Evolutionary conservation across 1,140 invertebrate species (phyloP), one percentile per base, ranked within the genome.

Genomic region (Apis dorsata): DNA sequence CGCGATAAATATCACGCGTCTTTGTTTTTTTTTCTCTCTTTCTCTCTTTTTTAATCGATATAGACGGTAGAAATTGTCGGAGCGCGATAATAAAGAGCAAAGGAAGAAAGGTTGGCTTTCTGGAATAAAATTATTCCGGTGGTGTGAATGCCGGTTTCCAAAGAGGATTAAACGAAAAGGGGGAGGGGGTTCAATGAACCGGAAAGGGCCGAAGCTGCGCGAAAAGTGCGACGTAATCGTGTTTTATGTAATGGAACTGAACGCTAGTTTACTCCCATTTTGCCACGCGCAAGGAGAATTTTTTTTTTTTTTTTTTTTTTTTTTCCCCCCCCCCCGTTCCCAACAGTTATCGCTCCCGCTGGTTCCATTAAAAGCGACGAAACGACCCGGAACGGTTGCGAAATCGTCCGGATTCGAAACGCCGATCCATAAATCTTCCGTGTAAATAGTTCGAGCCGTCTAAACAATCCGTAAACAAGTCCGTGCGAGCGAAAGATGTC

Each of bases 201-300:
- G 19, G 71, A 81, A 66, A 81, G 71, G 24, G 70, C 53, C 34
- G 17, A 21, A 59, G 60, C 51, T 21, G 19, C 71, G 71, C 21
- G 53, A 66, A 75, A 66, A 57, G 28, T 44, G 79, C 68, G 57
- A 62, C 79, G 59, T 81, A 75, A 81, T 60, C 60, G 74, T 65
- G 74, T 81, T 81, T 81, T 65, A 59, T 74, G 53, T 65, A 75
- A 65, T 73, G 71, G 51, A 66, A 74, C 62, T 53, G 62, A 57
- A 57, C 60, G 60, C 60, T 15, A 69, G 55, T 80, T 74, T 79
- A 53, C 49, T 76, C 62, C 72, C 72, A 65, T 49, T 60, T 79
- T 66, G 28, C 7, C n/a, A 44, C 55, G 21, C 49, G 49, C 5
- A 15, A 65, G 24, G 53, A 60, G 21, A 19, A 17, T 1, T 7